Evolutionary conservation across 2,888 invertebrate genomes (phyloP).

Genomic region (Eudasyphora cyanicolor): DNA sequence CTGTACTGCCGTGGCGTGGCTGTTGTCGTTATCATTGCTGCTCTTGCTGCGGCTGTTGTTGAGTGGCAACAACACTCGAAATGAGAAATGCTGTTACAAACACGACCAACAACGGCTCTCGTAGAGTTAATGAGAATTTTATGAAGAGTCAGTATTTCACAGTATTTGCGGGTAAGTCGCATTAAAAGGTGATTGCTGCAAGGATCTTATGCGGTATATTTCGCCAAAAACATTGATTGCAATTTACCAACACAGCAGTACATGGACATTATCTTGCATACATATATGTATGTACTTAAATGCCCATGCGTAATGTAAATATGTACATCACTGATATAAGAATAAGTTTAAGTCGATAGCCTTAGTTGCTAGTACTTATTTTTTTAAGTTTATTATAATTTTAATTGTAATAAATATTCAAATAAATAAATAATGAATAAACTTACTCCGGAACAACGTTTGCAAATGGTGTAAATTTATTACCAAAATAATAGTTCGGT

Average conservation of each 20-base stretch:
- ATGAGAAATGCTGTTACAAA: neutral
- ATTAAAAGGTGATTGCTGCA: conserved; percentile 39
- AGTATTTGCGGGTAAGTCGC: conserved; percentile 5
- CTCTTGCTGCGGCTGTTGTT: conserved; percentile 10
- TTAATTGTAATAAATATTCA: no score
- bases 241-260: neutral
- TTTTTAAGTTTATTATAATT: no score
- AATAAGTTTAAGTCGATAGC: no score
- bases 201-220: conserved; percentile 5
- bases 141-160: conserved; percentile 31
- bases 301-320: neutral
- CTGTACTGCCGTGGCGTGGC: neutral
- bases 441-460: no score
- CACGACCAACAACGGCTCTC: neutral
- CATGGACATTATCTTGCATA: neutral
- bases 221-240: conserved; percentile 11
- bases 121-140: conserved; percentile 38
- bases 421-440: no score
- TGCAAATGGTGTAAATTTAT: no score
- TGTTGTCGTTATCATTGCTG: conserved; percentile 2
- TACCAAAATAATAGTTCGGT: no score
- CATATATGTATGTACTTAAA: neutral
- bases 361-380: no score
- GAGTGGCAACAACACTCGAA: conserved; percentile 24
- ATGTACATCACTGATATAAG: neutral